Evolutionary conservation across 1,140 invertebrate species (phyloP).

Genomic region (Diplogasteroides magnus): DNA sequence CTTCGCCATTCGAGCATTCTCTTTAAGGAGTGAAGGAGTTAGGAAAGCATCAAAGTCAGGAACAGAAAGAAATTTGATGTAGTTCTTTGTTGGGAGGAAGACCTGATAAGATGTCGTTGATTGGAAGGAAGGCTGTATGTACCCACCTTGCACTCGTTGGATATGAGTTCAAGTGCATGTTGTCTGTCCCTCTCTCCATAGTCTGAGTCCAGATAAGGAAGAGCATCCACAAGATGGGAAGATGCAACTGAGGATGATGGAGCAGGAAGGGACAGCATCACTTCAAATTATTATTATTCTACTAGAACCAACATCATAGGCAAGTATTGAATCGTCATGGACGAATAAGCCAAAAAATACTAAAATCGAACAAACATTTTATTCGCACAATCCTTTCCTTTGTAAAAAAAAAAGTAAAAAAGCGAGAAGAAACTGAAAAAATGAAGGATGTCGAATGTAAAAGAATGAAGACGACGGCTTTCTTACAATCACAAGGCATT

Average conservation of each 20-base stretch:
- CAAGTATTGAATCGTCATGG: no score
- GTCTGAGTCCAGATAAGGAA: conserved; percentile 31
- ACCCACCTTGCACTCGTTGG: conserved; percentile 27
- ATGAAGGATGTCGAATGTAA: no score
- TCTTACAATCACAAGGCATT: no score
- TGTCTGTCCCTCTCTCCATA: conserved; percentile 32
- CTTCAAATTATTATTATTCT: no score
- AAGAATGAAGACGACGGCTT: no score
- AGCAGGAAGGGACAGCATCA: background rate
- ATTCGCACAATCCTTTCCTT: no score
- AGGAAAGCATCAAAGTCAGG: conserved; percentile 34
- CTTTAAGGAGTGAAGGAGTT: conserved; percentile 15
- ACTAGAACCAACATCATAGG: no score
- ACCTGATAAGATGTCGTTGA: conserved; percentile 6
- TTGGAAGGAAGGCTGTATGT: background rate
- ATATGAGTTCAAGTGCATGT: conserved; percentile 25
- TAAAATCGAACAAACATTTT: no score
- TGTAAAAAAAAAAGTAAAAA: no score
- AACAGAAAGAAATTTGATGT: conserved; percentile 26
- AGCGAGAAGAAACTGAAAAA: no score
- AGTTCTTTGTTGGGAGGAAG: conserved; percentile 34
- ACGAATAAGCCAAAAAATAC: no score
- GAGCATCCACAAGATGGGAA: conserved; percentile 24
- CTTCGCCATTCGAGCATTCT: conserved; percentile 29
- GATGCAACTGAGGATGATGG: background rate